Base-by-base conservation (phyloP, 2,888 invertebrate species). In the Boloria selene region DNA sequence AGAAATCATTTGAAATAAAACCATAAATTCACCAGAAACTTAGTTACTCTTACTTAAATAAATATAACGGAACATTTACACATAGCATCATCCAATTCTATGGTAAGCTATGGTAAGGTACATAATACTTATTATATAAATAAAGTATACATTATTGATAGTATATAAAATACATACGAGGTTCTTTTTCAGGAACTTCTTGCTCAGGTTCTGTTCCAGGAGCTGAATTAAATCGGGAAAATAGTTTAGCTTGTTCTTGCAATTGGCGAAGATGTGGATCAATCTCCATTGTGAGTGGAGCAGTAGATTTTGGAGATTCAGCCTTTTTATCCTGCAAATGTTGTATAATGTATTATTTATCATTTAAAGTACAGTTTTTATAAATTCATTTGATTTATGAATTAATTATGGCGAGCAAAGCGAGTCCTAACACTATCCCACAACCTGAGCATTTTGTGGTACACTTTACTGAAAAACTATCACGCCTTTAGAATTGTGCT, bases 231-330 rank as follows among this genome's bases (percentile, higher is more conserved):
- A 83, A 88, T 13, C 86, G 86, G 51, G 93, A 91, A 76, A 93
- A 93, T 74, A 93, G 72, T 76, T 93, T 93, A 3, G 93, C 93
- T 77, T 93, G 93, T 76, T 93, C 93, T 75, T 93, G 93, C 62
- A 93, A 84, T 56, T 93, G 91, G 58, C 84, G 86, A 64, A 93
- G 84, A 72, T 92, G 90, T 1, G 92, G 92, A 70, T 92, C 92
- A 70, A 93, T 93, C 73, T 90, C 92, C 87, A 93, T 92, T 26
- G 88, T 90, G 47, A 93, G 78, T 5, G 93, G 92, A 17, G 87
- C 87, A 6, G 86, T 85, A 45, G 82, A 86, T 75, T 86, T 90
- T 54, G 83, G 87, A 69, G 82, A 87, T 73, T 85, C 89, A 14
- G 80, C 85, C 81, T 79, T 88, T 74, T 86, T 89, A 74, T 90